These are phyloP conservation scores for Parnassius smintheus DNA, from an alignment of 2,888 invertebrate genomes.

Conservation along the genomic window DNA sequence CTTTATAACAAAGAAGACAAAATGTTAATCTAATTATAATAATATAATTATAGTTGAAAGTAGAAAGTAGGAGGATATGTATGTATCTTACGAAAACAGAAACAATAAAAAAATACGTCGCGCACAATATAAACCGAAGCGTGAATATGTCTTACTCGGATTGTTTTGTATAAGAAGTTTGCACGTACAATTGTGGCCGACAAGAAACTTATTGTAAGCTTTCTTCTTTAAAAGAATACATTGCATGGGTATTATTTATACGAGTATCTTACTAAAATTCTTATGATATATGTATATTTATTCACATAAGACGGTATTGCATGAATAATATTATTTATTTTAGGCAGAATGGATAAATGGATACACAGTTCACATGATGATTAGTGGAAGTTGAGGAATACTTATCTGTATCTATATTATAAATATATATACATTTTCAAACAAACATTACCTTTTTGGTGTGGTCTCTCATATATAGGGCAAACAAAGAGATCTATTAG, in stretches of 20 bases:
- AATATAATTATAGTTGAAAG: not conserved
- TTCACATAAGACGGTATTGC: too few relatives aligned
- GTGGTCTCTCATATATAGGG: too few relatives aligned
- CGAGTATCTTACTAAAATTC: too few relatives aligned
- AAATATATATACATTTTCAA: too few relatives aligned
- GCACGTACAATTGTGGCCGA: not conserved
- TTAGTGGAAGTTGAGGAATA: too few relatives aligned
- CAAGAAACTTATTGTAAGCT: constrained; percentile 12
- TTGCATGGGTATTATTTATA: not conserved
- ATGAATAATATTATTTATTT: too few relatives aligned
- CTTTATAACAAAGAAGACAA: not conserved
- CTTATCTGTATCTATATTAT: too few relatives aligned
- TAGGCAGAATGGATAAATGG: too few relatives aligned
- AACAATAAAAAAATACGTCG: not conserved
- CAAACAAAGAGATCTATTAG: too few relatives aligned
- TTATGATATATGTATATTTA: too few relatives aligned
- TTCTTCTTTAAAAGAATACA: constrained; percentile 5
- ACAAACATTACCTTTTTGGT: too few relatives aligned
- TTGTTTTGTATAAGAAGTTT: constrained; percentile 8
- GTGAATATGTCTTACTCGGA: constrained; percentile 1
- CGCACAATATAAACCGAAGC: constrained; percentile 1
- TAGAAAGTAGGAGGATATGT: not conserved
- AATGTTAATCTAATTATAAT: not conserved
- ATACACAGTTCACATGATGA: too few relatives aligned
- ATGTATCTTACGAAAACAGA: not conserved